Conservation (phyloP, 1,140 invertebrate species). For the Aphelenchoides fujianensis region DNA sequence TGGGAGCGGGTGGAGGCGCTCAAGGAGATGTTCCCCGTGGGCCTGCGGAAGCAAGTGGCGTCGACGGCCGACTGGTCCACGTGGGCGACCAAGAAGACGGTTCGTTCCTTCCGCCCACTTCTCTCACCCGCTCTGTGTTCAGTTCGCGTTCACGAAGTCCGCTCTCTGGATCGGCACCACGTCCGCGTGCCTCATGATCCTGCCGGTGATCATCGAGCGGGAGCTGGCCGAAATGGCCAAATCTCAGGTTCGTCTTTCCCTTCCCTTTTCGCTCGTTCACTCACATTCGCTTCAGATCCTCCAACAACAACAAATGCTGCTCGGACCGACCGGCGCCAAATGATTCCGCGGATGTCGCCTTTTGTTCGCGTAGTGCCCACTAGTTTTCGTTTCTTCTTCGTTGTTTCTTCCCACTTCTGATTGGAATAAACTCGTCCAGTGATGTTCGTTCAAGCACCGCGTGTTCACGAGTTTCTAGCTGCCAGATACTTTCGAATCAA, state of each 20-base stretch:
- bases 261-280: too few relatives aligned
- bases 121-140: constrained; percentile 18
- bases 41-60: constrained; percentile 32
- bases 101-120: constrained; percentile 10
- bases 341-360: too few relatives aligned
- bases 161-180: constrained; percentile 56
- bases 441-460: not conserved
- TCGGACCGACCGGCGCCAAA: constrained; percentile 42
- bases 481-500: too few relatives aligned
- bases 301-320: constrained; percentile 61
- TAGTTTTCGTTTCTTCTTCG: not conserved
- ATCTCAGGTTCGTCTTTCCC: constrained; percentile 46
- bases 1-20: constrained; percentile 54
- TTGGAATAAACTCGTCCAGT: not conserved
- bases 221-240: constrained; percentile 58
- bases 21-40: constrained; percentile 55
- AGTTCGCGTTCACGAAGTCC: constrained; percentile 48
- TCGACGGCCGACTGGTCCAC: constrained; percentile 28
- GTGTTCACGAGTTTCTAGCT: too few relatives aligned
- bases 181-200: constrained; percentile 52
- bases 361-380: too few relatives aligned
- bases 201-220: constrained; percentile 58
- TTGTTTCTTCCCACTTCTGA: too few relatives aligned
- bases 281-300: constrained; percentile 31
- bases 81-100: constrained; percentile 35